phyloP scores from a whole-genome alignment of 2,797 vertebrate species.

The Poeciliopsis turneri region DNA sequence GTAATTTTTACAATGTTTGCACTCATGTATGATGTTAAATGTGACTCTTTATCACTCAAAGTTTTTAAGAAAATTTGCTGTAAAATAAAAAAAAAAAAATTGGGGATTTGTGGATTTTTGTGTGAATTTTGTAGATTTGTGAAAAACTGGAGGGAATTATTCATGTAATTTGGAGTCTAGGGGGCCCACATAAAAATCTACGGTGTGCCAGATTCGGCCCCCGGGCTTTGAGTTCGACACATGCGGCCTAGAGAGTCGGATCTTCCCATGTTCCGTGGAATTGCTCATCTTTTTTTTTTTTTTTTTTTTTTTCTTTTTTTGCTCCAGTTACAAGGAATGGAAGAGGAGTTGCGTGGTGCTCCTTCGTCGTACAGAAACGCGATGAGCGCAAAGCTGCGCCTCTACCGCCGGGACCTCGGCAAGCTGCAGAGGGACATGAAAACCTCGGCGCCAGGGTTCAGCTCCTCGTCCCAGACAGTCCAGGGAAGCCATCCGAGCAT shows the following conservation, averaged over 20 bases:
- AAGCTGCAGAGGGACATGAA: constrained; percentile 91
- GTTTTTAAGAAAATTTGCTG: too few relatives aligned
- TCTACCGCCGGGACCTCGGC: constrained; percentile 88
- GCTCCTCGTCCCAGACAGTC: constrained; percentile 63
- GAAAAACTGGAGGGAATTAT: too few relatives aligned
- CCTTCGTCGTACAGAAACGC: constrained; percentile 87
- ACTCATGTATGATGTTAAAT: too few relatives aligned
- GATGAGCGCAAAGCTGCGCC: constrained; percentile 89
- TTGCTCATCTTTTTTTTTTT: neutral
- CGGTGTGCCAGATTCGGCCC: too few relatives aligned
- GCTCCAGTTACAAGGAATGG: constrained; percentile 91
- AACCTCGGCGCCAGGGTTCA: constrained; percentile 73
- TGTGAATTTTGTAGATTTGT: too few relatives aligned
- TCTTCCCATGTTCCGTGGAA: neutral
- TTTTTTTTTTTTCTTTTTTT: neutral
- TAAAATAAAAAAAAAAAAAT: too few relatives aligned
- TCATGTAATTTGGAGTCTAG: too few relatives aligned
- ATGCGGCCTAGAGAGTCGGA: neutral
- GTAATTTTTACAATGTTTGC: too few relatives aligned
- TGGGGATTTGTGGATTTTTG: too few relatives aligned
- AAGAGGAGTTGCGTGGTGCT: constrained; percentile 88
- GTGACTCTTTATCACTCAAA: too few relatives aligned
- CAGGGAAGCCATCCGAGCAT: constrained; percentile 79
- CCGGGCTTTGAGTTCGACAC: too few relatives aligned
- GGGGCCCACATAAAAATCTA: too few relatives aligned